phyloP scores from a whole-genome alignment of 1,140 invertebrate genomes.

The Lepidurus packardi region DNA sequence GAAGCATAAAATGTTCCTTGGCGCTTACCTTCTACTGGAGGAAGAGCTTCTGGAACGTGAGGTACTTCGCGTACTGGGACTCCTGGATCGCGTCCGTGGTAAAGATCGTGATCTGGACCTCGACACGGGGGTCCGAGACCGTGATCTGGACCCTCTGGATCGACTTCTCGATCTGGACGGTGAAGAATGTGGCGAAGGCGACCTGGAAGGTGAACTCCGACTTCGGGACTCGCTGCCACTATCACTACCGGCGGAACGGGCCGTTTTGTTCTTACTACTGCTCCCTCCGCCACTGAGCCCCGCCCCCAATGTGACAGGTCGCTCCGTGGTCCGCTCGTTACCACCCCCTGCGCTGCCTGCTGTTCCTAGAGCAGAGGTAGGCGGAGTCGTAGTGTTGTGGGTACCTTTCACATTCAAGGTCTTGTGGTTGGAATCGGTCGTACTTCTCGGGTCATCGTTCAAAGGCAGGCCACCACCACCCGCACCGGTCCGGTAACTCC shows the following conservation, averaged over 20 bases:
- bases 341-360: not conserved
- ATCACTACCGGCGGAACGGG: conserved; percentile 35
- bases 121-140: conserved; percentile 25
- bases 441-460: conserved; percentile 31
- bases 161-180: conserved; percentile 40
- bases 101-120: conserved; percentile 25
- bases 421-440: conserved; percentile 10
- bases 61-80: not conserved
- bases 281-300: not conserved
- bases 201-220: conserved; percentile 36
- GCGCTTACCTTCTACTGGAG: not conserved
- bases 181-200: conserved; percentile 42
- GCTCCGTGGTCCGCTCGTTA: conserved; percentile 36
- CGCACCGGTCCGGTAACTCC: conserved; percentile 38
- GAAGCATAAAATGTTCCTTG: no score
- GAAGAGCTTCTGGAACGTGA: conserved; percentile 18
- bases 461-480: conserved; percentile 35
- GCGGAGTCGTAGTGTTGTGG: conserved; percentile 31
- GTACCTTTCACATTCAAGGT: no score
- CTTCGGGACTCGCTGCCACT: conserved; percentile 35
- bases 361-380: conserved; percentile 4
- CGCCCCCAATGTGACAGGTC: conserved; percentile 27
- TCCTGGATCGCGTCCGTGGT: not conserved
- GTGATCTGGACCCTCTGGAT: conserved; percentile 1
- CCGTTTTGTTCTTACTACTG: conserved; percentile 28